A percentile compares a stretch with the other conserved stretches of the same genome.
Evolutionary conservation across 2,113 vertebrate species (phyloP).

Genomic region (Pituophis catenifer): DNA sequence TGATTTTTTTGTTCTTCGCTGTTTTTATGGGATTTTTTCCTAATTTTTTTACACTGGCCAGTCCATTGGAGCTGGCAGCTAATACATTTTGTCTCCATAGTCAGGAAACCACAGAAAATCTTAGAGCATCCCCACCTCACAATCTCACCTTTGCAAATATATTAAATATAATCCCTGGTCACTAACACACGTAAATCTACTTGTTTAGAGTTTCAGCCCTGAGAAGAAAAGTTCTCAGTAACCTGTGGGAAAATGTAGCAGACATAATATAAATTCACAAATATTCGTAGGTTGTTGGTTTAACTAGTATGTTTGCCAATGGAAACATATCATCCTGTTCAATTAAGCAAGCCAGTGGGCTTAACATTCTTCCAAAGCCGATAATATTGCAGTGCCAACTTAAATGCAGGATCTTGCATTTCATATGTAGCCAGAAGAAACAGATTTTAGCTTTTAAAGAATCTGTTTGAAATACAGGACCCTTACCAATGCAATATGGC

Average conservation of each 20-base stretch:
- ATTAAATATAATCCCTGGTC: neutral
- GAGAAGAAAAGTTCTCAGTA: neutral
- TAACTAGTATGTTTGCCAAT: neutral
- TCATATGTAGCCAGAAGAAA: constrained; percentile 4
- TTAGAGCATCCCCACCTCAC: neutral
- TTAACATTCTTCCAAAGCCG: neutral
- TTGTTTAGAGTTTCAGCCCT: neutral
- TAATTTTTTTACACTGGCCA: neutral
- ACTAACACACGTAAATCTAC: neutral
- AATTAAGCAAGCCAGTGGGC: neutral
- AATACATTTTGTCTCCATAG: neutral
- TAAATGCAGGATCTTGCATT: neutral
- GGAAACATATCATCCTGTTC: constrained; percentile 5
- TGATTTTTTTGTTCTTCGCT: neutral
- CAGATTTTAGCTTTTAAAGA: neutral
- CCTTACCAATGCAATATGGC: neutral
- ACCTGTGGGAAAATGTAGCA: neutral
- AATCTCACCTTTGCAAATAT: neutral
- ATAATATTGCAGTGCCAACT: neutral
- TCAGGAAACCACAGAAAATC: neutral
- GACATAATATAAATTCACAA: neutral
- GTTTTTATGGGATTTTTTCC: neutral
- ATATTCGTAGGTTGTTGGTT: constrained; percentile 15
- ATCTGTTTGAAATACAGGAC: neutral
- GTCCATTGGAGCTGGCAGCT: neutral